phyloP scores from a whole-genome alignment of 2,888 invertebrate species.

The Meteorus colon region DNA sequence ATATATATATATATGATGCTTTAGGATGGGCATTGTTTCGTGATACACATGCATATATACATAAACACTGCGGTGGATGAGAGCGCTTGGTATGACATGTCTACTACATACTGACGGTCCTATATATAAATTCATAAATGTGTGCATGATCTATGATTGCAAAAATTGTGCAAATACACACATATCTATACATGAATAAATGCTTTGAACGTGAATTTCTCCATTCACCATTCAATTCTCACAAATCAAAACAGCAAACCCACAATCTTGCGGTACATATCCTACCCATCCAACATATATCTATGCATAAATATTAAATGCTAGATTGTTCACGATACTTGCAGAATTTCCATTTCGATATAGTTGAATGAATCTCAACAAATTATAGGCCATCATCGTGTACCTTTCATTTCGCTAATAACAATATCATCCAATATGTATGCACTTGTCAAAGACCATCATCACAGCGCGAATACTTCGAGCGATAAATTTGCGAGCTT shows the following conservation, averaged over 20 bases:
- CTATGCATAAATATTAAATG: background rate
- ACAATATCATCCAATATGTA: background rate
- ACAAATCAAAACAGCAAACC: slow-evolving; percentile 18
- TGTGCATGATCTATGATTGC: background rate
- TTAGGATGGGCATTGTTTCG: slow-evolving; percentile 31
- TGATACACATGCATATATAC: background rate
- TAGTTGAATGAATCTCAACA: background rate
- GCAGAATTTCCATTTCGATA: background rate
- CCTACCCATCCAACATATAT: background rate
- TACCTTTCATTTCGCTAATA: slow-evolving; percentile 1
- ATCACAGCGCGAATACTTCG: background rate
- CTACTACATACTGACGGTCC: slow-evolving; percentile 10
- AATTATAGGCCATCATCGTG: background rate
- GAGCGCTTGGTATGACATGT: slow-evolving; percentile 35
- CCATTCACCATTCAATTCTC: slow-evolving; percentile 35
- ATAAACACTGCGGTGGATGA: background rate
- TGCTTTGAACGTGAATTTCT: slow-evolving; percentile 37
- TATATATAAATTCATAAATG: slow-evolving; percentile 5
- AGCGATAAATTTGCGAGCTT: slow-evolving; percentile 15
- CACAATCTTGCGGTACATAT: slow-evolving; percentile 6
- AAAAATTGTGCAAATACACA: background rate
- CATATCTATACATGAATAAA: slow-evolving; percentile 9
- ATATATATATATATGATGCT: slow-evolving; percentile 12
- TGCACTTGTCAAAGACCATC: background rate
- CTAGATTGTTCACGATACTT: background rate